Conservation (phyloP, 1,140 invertebrate genomes). For the Ceratina australensis region DNA sequence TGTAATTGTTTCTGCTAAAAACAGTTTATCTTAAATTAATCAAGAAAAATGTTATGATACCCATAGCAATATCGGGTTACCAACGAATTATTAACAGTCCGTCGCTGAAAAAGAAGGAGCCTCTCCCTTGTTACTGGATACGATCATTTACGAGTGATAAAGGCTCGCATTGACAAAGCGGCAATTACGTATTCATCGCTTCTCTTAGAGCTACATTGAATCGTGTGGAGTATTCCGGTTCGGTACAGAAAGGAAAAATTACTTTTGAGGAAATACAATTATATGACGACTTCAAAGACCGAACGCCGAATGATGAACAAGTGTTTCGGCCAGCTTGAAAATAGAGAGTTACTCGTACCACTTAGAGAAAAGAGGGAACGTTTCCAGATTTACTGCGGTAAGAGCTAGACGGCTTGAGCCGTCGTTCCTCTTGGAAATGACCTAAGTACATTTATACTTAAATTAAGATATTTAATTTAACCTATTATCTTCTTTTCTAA, state of each 20-base stretch:
- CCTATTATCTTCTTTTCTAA: no score
- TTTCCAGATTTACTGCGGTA: no score
- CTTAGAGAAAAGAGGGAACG: background rate
- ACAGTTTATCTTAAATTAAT: background rate
- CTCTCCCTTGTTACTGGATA: no score
- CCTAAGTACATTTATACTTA: no score
- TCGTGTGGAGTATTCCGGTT: conserved; percentile 1
- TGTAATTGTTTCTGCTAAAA: background rate
- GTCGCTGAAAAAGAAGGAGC: background rate
- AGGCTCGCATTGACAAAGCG: background rate
- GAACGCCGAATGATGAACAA: conserved; percentile 8
- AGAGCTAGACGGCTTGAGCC: no score
- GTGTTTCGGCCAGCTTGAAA: conserved; percentile 31
- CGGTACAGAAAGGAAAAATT: conserved; percentile 16
- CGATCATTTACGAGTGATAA: background rate
- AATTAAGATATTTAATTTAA: no score
- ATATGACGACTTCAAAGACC: conserved; percentile 14
- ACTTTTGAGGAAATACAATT: conserved; percentile 13
- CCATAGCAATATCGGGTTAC: no score
- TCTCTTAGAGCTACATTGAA: background rate
- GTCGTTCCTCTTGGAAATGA: no score
- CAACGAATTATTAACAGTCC: no score
- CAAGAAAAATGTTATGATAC: background rate
- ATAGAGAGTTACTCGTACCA: background rate
- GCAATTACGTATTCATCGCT: background rate